Conservation (phyloP, 2,888 invertebrate genomes). For the Acrobasis suavella region DNA sequence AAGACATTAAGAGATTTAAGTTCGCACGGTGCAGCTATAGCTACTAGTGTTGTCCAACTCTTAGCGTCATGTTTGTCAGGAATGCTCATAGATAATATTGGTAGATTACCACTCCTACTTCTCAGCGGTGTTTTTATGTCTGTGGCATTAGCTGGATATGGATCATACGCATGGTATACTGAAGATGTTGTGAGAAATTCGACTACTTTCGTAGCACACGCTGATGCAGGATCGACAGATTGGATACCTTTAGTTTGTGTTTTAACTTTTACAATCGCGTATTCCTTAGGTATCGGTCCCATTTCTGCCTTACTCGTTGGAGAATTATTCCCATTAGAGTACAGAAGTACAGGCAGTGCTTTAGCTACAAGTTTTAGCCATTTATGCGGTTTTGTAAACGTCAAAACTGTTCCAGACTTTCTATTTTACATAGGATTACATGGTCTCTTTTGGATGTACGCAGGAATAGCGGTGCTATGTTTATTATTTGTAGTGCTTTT, state of each 20-base stretch:
- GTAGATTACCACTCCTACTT: constrained; percentile 90
- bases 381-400: constrained; percentile 92
- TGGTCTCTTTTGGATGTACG: constrained; percentile 94
- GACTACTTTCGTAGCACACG: constrained; percentile 50
- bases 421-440: constrained; percentile 87
- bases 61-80: constrained; percentile 91
- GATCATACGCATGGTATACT: constrained; percentile 90
- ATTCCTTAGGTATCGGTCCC: constrained; percentile 90
- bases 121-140: constrained; percentile 93
- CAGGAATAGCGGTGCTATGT: constrained; percentile 89
- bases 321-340: constrained; percentile 88
- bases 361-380: constrained; percentile 92
- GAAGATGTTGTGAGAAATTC: constrained; percentile 82
- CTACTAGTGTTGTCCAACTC: constrained; percentile 91
- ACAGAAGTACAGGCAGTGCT: constrained; percentile 85
- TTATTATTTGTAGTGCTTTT: constrained; percentile 91
- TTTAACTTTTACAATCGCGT: constrained; percentile 91
- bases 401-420: constrained; percentile 92
- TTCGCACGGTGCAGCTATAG: constrained; percentile 91
- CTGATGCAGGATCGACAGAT: constrained; percentile 83
- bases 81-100: constrained; percentile 92
- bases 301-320: constrained; percentile 88
- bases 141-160: constrained; percentile 90
- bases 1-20: constrained; percentile 91
- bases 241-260: constrained; percentile 94